phyloP scores from a whole-genome alignment of 1,140 invertebrate species.

The Drosophila varians region DNA sequence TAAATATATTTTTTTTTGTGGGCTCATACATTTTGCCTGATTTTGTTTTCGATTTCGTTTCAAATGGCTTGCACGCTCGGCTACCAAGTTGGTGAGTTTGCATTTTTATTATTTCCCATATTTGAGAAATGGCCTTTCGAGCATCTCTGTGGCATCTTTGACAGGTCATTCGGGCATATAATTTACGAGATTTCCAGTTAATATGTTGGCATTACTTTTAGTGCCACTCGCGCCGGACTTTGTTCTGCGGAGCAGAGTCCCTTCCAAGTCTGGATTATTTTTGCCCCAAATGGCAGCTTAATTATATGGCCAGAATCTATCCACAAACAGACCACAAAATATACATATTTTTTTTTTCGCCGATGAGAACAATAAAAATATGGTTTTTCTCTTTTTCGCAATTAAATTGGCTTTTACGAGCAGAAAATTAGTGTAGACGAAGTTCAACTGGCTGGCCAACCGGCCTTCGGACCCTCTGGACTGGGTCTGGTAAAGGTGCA shows the following conservation, averaged over 20 bases:
- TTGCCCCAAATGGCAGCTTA: conserved; percentile 51
- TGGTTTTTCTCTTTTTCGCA: conserved; percentile 48
- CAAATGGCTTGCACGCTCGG: conserved; percentile 63
- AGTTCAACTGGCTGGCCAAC: conserved; percentile 11
- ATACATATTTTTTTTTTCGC: conserved; percentile 21
- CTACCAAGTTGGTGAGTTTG: conserved; percentile 42
- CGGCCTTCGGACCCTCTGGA: conserved; percentile 27
- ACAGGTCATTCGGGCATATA: conserved; percentile 69
- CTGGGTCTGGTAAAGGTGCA: conserved; percentile 16
- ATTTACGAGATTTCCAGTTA: conserved; percentile 79
- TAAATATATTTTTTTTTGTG: conserved; percentile 24
- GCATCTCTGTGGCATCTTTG: conserved; percentile 38
- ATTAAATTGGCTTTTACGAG: conserved; percentile 72
- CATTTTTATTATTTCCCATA: conserved; percentile 47
- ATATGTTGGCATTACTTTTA: conserved; percentile 75
- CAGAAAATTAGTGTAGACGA: conserved; percentile 69
- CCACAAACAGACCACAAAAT: conserved; percentile 31
- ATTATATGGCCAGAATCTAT: conserved; percentile 62
- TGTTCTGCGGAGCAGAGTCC: conserved; percentile 3
- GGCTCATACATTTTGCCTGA: conserved; percentile 36
- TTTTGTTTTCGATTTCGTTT: conserved; percentile 77
- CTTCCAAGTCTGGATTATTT: conserved; percentile 57
- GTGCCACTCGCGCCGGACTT: conserved; percentile 27
- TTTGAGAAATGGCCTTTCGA: conserved; percentile 48
- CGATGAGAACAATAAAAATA: conserved; percentile 66